These are phyloP conservation scores for Dendroctonus valens DNA, from an alignment of 1,140 invertebrate species.

Conservation along the genomic window DNA sequence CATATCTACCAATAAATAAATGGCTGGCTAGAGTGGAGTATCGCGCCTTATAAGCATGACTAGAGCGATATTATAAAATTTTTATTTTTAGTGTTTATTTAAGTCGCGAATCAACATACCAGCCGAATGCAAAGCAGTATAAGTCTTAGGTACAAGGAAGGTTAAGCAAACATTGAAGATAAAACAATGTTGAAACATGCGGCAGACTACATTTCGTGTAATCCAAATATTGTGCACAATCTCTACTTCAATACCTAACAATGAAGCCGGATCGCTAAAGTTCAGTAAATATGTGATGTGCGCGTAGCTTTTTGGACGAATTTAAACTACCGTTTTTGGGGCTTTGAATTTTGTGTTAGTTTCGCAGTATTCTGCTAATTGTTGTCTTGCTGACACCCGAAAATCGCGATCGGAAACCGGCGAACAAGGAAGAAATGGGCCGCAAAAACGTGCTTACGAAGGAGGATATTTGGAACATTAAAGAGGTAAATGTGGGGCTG, in stretches of 20 bases:
- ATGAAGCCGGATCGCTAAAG: slow-evolving; percentile 10
- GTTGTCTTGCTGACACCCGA: slow-evolving; percentile 6
- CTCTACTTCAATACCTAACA: slow-evolving; percentile 35
- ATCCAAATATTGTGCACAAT: slow-evolving; percentile 33
- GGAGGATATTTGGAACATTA: slow-evolving; percentile 26
- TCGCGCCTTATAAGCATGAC: too few relatives aligned
- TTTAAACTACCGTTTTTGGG: slow-evolving; percentile 4
- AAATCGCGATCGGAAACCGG: slow-evolving; percentile 5
- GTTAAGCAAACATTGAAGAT: slow-evolving; percentile 37
- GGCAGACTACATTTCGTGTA: slow-evolving; percentile 17
- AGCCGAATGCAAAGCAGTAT: slow-evolving; percentile 12
- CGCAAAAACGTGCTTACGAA: slow-evolving; percentile 21
- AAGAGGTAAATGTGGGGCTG: slow-evolving; percentile 17
- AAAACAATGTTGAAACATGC: slow-evolving; percentile 35
- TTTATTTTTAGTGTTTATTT: slow-evolving; percentile 25
- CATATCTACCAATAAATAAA: too few relatives aligned
- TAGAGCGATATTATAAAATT: background rate
- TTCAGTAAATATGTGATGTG: slow-evolving; percentile 20
- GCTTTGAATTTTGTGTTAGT: slow-evolving; percentile 7
- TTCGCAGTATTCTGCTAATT: slow-evolving; percentile 5
- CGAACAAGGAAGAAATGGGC: slow-evolving; percentile 24
- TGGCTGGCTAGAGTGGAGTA: too few relatives aligned
- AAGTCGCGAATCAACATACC: slow-evolving; percentile 12
- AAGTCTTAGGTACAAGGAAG: slow-evolving; percentile 32
- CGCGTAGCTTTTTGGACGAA: slow-evolving; percentile 17